Evolutionary conservation across 92 coral and sea anemone species (phyloP), one percentile per base, ranked within the genome.

Genomic region (Phenganax subtilis): DNA sequence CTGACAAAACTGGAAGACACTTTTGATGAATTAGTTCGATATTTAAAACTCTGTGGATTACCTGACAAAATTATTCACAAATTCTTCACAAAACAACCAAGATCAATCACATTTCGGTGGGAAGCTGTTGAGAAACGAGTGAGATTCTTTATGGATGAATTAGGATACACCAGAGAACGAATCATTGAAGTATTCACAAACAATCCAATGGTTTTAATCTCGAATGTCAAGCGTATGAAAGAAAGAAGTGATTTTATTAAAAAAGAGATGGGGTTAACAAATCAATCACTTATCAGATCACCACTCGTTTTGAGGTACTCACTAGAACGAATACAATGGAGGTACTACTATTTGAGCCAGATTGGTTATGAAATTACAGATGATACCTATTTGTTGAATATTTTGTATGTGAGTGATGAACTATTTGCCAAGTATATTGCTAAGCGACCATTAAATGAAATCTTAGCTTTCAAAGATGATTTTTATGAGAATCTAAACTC

Each of bases 121-220:
- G 81, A 76, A 44, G 81, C 81, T 6, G 60, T 76, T 28, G 70
- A 76, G 60, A 76, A 76, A 60, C 69, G 81, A 11, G 81, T 76
- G 3, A 62, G 81, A 44, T 76, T 76, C 51, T 76, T 76, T 55
- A 76, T 76, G 81, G 81, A 76, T 12, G 70, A 76, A 52, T 54
- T 76, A 52, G 81, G 71, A 6, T 76, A 76, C 81, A 76, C 81
- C 10, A 76, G 81, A 17, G 81, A 76, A 76, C 81, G 81, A 10
- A 76, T 76, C 44, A 76, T 76, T 59, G 81, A 76, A 44, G 81
- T 76, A 6, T 76, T 76, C 71, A 76, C 81, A 9, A 76, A 76
- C 28, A 76, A 76, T 64, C 69, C 81, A 2, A 76, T 58, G 81
- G 81, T 76, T 6, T n/a, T 76, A 27, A 76, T 69, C 6, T 68